A percentile compares a stretch with the other conserved stretches of the same genome.
Evolutionary conservation across 2,113 vertebrate species (phyloP).

Genomic region (Carettochelys insculpta): DNA sequence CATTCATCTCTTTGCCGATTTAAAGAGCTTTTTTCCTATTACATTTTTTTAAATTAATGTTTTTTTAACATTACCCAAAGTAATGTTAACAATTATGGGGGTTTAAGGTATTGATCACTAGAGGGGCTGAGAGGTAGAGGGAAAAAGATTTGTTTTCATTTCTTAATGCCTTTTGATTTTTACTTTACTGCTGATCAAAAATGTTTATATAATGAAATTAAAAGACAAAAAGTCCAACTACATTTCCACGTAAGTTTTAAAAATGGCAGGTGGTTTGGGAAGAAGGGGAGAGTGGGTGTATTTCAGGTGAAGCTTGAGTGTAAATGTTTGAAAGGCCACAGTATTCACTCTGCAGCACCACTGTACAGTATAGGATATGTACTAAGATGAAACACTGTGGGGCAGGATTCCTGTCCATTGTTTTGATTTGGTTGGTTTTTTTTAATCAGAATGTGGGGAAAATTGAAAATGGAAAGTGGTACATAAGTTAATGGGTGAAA

Average conservation of each 20-base stretch:
- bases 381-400: not conserved
- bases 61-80: slow-evolving; percentile 76
- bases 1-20: slow-evolving; percentile 74
- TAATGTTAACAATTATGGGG: slow-evolving; percentile 75
- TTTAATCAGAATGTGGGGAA: too few species aligned
- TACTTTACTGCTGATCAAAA: not conserved
- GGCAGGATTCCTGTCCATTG: not conserved
- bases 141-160: slow-evolving; percentile 46
- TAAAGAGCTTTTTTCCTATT: slow-evolving; percentile 81
- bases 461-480: not conserved
- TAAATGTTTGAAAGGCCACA: too few species aligned
- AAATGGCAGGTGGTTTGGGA: not conserved
- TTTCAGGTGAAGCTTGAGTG: not conserved
- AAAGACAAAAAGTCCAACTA: not conserved
- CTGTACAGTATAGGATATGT: too few species aligned
- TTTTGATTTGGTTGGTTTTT: not conserved
- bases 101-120: slow-evolving; percentile 71
- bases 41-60: slow-evolving; percentile 82
- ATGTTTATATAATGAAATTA: not conserved
- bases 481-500: not conserved
- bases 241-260: not conserved
- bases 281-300: not conserved
- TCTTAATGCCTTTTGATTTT: slow-evolving; percentile 6
- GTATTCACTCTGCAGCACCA: too few species aligned
- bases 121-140: slow-evolving; percentile 35